These are phyloP conservation scores for Leguminivora glycinivorella DNA, from an alignment of 1,140 invertebrate genomes.

Conservation along the genomic window DNA sequence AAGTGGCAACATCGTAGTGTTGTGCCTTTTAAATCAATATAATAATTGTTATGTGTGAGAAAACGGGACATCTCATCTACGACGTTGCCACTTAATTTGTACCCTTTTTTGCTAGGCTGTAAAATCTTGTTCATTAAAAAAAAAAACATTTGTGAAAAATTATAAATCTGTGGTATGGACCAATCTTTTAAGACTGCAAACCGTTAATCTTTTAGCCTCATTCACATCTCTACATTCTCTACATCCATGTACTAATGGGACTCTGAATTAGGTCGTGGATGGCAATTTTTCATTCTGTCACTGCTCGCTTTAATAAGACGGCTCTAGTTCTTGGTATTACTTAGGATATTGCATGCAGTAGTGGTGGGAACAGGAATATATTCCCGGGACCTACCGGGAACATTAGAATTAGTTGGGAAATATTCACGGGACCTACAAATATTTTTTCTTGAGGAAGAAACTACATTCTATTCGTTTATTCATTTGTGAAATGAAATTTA, in stretches of 20 bases:
- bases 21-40: too few relatives aligned
- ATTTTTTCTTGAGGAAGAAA: too few relatives aligned
- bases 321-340: slow-evolving; percentile 17
- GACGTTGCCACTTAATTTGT: too few relatives aligned
- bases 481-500: too few relatives aligned
- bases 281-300: slow-evolving; percentile 30
- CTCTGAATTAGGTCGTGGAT: slow-evolving; percentile 20
- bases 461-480: too few relatives aligned
- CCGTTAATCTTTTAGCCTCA: background rate
- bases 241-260: slow-evolving; percentile 18
- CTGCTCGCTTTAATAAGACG: slow-evolving; percentile 26
- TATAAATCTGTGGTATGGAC: background rate
- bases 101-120: too few relatives aligned
- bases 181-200: background rate
- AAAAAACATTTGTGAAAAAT: background rate
- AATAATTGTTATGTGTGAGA: too few relatives aligned
- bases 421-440: background rate
- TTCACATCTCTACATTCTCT: background rate
- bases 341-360: background rate
- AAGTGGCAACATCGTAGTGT: too few relatives aligned
- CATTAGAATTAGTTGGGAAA: too few relatives aligned
- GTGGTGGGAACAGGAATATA: slow-evolving; percentile 4
- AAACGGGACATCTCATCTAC: too few relatives aligned
- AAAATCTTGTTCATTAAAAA: too few relatives aligned
- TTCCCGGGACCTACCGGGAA: background rate